Evolutionary conservation across 2,113 vertebrate species (phyloP).

Genomic region (Glaucomys volans): DNA sequence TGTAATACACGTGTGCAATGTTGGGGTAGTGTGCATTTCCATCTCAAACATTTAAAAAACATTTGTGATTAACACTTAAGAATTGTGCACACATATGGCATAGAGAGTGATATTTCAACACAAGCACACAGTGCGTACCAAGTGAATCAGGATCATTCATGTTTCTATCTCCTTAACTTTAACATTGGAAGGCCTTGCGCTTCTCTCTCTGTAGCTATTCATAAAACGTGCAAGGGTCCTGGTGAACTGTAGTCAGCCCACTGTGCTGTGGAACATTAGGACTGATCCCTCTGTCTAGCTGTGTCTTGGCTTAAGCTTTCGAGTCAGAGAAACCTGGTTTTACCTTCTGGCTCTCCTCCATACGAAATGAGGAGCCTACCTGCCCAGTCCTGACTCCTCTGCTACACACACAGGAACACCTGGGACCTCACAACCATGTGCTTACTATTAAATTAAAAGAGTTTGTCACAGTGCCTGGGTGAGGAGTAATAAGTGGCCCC

Average conservation of each 20-base stretch:
- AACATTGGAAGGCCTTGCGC: background rate
- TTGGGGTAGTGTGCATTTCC: background rate
- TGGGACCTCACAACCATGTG: background rate
- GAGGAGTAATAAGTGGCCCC: background rate
- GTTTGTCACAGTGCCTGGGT: background rate
- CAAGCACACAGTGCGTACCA: background rate
- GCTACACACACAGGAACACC: background rate
- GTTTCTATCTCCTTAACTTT: background rate
- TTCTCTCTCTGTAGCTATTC: background rate
- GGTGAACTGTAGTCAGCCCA: background rate
- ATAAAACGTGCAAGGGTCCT: background rate
- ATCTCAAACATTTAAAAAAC: background rate
- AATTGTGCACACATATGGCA: background rate
- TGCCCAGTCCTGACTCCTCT: background rate
- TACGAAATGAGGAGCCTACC: background rate
- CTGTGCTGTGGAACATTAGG: background rate
- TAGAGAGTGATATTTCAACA: background rate
- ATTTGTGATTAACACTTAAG: background rate
- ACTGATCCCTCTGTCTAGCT: background rate
- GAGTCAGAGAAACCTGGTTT: background rate
- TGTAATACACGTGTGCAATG: background rate
- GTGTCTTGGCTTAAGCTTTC: background rate
- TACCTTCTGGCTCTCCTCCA: background rate
- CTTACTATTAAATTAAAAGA: background rate
- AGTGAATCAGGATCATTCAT: background rate